phyloP scores from a whole-genome alignment of 2,888 invertebrate genomes.

The Itoplectis maculator region DNA sequence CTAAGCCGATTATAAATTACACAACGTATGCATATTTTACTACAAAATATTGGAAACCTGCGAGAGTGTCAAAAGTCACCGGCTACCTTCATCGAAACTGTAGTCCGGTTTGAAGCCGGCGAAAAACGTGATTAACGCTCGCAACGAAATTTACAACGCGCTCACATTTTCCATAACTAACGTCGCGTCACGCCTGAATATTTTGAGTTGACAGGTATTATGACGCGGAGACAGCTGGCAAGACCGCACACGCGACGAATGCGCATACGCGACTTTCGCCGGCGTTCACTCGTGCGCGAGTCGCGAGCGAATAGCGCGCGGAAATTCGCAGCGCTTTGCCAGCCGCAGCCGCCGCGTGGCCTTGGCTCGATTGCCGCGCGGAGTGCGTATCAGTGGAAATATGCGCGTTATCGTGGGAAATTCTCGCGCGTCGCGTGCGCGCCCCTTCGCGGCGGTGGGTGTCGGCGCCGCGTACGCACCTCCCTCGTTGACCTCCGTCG shows the following conservation, averaged over 20 bases:
- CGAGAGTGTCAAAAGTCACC: background rate
- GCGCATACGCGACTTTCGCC: slow-evolving; percentile 14
- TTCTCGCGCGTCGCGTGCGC: too few species aligned
- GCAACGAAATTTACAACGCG: background rate
- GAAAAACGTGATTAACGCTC: background rate
- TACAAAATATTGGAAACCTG: background rate
- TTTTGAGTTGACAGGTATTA: slow-evolving; percentile 49
- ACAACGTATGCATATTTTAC: background rate
- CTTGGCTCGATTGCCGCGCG: background rate
- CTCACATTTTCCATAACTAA: slow-evolving; percentile 30
- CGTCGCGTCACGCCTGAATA: slow-evolving; percentile 29
- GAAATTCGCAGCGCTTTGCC: slow-evolving; percentile 3
- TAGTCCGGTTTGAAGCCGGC: background rate
- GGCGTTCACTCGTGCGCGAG: background rate
- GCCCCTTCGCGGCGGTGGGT: too few species aligned
- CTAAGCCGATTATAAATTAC: background rate
- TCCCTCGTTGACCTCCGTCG: too few species aligned
- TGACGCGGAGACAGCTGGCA: too few species aligned
- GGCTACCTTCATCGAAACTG: background rate
- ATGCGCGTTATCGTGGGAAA: too few species aligned
- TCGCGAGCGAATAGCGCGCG: background rate
- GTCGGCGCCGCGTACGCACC: too few species aligned
- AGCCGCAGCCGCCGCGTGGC: too few species aligned
- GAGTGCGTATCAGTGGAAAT: too few species aligned
- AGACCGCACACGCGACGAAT: background rate